Base-by-base conservation (phyloP, 2,797 vertebrate genomes). In the Eulemur rubriventer region DNA sequence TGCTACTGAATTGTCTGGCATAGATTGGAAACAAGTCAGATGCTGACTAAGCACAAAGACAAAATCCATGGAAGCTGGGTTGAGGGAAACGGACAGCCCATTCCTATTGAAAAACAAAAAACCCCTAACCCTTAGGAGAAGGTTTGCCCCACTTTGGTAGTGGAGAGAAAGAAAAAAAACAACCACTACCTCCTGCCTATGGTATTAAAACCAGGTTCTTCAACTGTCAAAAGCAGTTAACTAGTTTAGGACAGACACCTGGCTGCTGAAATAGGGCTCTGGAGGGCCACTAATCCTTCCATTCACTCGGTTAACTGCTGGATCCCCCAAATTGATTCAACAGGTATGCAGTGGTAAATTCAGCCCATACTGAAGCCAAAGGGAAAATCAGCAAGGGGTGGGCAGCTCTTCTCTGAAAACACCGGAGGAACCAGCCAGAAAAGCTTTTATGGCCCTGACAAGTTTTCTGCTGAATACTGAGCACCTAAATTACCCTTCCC, bases 401-500 rank as follows among this genome's bases (percentile, higher is more conserved):
- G 91, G 90, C 78, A 97, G 2, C 26, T 94, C 69, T 69, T 69
- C 8, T 18, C 95, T 97, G 95, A 91, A 98, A 98, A 97, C 30
- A 70, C 93, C 92, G 48, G 38, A 97, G 95, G 92, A 92, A 85
- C 93, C 94, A 97, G 97, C 98, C 28, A 50, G 90, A 98, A 98
- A 98, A 95, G 96, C 96, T 96, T 93, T 78, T 97, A 98, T 95
- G 97, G 97, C 94, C 97, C 97, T 80, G 94, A 98, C 97, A 97
- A 98, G 97, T 98, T 98, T 98, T 92, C 81, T 80, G 87, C 30
- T 97, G 97, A 98, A 97, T 97, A 97, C 94, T 75, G 96, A 97
- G 95, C 93, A 95, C 96, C 97, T 96, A 97, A 98, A 98, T 98
- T 98, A 97, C 97, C 95, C 97, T 97, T 97, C 92, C 96, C 94